phyloP scores from a whole-genome alignment of 2,888 invertebrate species.

The Cephus pygmeus region DNA sequence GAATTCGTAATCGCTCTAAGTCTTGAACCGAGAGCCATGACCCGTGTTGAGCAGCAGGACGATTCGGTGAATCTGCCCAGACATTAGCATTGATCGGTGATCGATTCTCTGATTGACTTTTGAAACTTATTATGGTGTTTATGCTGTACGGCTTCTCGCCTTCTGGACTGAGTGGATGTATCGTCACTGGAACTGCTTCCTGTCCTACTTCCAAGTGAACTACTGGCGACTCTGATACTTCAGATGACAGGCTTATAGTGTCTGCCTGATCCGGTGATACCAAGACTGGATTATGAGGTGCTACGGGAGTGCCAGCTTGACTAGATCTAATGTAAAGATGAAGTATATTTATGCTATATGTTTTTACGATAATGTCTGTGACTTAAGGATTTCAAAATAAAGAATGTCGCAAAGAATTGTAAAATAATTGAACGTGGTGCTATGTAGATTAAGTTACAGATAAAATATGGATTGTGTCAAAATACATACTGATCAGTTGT shows the following conservation, averaged over 20 bases:
- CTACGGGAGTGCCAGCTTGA: constrained; percentile 59
- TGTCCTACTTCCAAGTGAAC: constrained; percentile 67
- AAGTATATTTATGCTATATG: background rate
- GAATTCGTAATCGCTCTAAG: constrained; percentile 84
- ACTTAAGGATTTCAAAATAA: background rate
- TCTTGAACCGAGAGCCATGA: constrained; percentile 83
- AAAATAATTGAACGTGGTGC: background rate
- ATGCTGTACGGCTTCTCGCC: constrained; percentile 63
- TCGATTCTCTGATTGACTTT: constrained; percentile 26
- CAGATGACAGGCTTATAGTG: constrained; percentile 52
- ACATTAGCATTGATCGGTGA: constrained; percentile 69
- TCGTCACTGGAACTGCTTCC: constrained; percentile 68
- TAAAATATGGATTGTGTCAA: background rate
- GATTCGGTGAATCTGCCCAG: constrained; percentile 70
- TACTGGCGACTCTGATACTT: constrained; percentile 46
- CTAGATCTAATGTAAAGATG: constrained; percentile 46
- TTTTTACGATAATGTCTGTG: background rate
- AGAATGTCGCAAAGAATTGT: background rate
- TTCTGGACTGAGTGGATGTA: constrained; percentile 82
- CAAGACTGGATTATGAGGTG: constrained; percentile 49
- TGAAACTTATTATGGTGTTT: constrained; percentile 10
- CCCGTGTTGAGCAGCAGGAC: constrained; percentile 74
- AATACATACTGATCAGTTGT: constrained; percentile 42
- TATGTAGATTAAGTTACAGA: background rate
- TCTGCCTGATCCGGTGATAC: constrained; percentile 55